Evolutionary conservation across 2,113 vertebrate genomes (phyloP).

Genomic region (Pogonocichla stellata): DNA sequence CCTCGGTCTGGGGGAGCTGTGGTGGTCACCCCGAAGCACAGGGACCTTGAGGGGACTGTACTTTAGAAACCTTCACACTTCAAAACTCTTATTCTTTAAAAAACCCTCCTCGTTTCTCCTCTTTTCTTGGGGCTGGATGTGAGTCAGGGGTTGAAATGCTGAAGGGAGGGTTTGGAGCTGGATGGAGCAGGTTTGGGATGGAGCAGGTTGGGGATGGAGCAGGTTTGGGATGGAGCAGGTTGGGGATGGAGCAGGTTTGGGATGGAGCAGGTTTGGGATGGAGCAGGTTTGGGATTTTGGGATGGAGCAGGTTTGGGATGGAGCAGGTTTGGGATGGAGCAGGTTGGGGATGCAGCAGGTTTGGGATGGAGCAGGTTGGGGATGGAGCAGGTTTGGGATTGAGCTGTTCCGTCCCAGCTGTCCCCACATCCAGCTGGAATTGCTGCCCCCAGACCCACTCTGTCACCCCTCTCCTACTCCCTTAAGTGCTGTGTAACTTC

Average conservation of each 20-base stretch:
- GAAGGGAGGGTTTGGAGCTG: background rate
- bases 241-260: too few species aligned
- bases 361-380: too few species aligned
- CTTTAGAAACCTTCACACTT: background rate
- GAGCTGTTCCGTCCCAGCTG: background rate
- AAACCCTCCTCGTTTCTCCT: background rate
- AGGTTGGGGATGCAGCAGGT: too few species aligned
- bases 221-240: too few species aligned
- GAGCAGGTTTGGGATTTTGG: too few species aligned
- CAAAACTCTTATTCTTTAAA: background rate
- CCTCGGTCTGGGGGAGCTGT: background rate
- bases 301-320: too few species aligned
- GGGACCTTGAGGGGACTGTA: background rate
- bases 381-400: background rate
- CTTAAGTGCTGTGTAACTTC: background rate
- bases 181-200: background rate
- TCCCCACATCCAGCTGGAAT: background rate
- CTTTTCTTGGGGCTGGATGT: background rate
- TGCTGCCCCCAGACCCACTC: accelerated
- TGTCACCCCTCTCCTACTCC: background rate
- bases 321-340: too few species aligned
- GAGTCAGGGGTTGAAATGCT: background rate
- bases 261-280: too few species aligned
- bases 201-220: too few species aligned
- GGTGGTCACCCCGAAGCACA: background rate